Evolutionary conservation across 2,113 vertebrate genomes (phyloP).

Genomic region (Rhinoptilus africanus): DNA sequence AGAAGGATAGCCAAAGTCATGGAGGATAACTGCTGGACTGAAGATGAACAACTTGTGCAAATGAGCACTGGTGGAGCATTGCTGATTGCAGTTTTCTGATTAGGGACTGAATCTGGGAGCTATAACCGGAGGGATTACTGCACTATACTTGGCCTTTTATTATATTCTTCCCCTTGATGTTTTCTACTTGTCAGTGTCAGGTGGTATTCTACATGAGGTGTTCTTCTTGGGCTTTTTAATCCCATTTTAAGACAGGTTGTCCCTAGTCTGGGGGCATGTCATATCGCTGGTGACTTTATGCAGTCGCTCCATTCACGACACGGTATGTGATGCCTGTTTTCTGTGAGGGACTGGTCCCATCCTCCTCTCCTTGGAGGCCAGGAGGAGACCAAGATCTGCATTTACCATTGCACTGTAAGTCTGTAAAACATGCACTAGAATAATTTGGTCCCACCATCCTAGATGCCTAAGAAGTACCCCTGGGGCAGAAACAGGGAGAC

Average conservation of each 20-base stretch:
- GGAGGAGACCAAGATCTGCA: background rate
- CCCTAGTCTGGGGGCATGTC: background rate
- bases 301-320: accelerated
- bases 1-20: background rate
- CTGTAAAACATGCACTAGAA: background rate
- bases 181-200: background rate
- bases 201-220: too few species aligned
- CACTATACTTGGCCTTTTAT: background rate
- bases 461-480: background rate
- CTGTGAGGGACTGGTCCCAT: background rate
- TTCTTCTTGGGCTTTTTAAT: background rate
- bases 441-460: background rate
- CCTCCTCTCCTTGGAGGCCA: background rate
- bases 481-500: background rate
- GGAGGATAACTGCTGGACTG: background rate
- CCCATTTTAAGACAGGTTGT: background rate
- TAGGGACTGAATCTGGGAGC: background rate
- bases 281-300: background rate
- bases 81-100: background rate
- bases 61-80: too few species aligned
- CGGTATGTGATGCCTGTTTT: background rate
- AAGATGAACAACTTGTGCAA: background rate
- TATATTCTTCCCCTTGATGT: background rate
- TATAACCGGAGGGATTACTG: background rate
- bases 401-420: background rate